phyloP scores from a whole-genome alignment of 2,888 invertebrate genomes.

The Neocrepidodera transversa region DNA sequence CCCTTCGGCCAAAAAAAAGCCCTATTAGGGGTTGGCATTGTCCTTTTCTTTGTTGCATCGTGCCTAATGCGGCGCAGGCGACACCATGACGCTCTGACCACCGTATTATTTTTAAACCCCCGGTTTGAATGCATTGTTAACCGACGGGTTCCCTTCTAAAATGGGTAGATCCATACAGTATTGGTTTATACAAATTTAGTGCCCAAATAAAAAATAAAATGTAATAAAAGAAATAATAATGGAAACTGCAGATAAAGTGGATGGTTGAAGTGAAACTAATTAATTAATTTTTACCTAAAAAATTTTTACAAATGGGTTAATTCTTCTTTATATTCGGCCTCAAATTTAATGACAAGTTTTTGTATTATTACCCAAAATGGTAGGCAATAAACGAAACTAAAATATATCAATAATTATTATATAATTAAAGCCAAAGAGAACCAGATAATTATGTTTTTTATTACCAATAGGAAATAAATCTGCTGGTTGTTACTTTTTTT shows the following conservation, averaged over 20 bases:
- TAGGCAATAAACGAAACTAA: too few relatives aligned
- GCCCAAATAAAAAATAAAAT: neutral
- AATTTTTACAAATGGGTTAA: too few relatives aligned
- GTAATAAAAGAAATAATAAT: neutral
- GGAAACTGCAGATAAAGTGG: neutral
- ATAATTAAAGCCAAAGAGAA: too few relatives aligned
- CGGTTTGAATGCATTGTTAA: conserved; percentile 40
- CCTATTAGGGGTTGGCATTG: conserved; percentile 42
- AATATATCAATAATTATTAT: too few relatives aligned
- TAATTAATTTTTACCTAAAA: too few relatives aligned
- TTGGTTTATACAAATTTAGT: neutral
- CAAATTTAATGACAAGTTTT: too few relatives aligned
- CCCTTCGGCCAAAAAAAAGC: conserved; percentile 44
- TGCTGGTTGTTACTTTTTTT: too few relatives aligned
- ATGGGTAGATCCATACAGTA: conserved; percentile 30
- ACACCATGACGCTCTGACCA: conserved; percentile 48
- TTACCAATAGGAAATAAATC: too few relatives aligned
- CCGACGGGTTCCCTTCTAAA: conserved; percentile 38
- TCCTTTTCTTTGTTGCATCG: conserved; percentile 42
- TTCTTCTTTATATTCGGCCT: too few relatives aligned
- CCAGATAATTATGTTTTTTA: too few relatives aligned
- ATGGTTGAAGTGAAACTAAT: neutral
- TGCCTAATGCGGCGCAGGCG: conserved; percentile 44
- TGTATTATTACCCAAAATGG: too few relatives aligned
- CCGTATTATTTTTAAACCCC: conserved; percentile 49